Evolutionary conservation across 1,140 invertebrate genomes (phyloP).

Genomic region (Hydropsyche tenuis): DNA sequence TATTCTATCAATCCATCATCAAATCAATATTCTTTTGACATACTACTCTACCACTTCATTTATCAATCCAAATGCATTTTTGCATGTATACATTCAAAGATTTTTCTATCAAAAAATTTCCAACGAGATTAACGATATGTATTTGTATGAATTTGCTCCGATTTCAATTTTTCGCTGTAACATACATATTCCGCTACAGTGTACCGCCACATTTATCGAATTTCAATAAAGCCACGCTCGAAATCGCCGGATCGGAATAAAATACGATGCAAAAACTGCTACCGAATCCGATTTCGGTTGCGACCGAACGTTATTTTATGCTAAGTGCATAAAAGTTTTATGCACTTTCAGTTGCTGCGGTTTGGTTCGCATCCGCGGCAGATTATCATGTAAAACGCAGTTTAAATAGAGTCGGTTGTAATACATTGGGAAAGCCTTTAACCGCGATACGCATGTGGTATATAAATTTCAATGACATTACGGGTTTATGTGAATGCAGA

Average conservation of each 20-base stretch:
- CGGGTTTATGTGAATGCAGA: too few relatives aligned
- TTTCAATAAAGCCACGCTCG: not conserved
- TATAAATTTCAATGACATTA: slow-evolving; percentile 23
- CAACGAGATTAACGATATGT: too few relatives aligned
- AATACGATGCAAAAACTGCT: not conserved
- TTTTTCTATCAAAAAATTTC: too few relatives aligned
- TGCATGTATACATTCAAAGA: too few relatives aligned
- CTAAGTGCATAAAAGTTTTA: too few relatives aligned
- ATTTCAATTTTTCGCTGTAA: too few relatives aligned
- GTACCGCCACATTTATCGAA: not conserved
- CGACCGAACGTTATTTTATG: not conserved
- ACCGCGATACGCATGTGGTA: slow-evolving; percentile 24
- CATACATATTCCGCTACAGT: not conserved
- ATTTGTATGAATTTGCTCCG: too few relatives aligned
- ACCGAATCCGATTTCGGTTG: not conserved
- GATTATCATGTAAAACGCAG: slow-evolving; percentile 43
- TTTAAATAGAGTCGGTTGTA: slow-evolving; percentile 31
- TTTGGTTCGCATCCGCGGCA: slow-evolving; percentile 7
- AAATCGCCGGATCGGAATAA: not conserved
- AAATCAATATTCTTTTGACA: too few relatives aligned
- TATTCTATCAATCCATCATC: too few relatives aligned
- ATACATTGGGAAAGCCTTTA: slow-evolving; percentile 29
- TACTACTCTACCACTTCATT: too few relatives aligned
- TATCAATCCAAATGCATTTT: too few relatives aligned
- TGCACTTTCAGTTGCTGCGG: not conserved